phyloP scores from a whole-genome alignment of 2,797 vertebrate genomes.

The Cryptoprocta ferox region DNA sequence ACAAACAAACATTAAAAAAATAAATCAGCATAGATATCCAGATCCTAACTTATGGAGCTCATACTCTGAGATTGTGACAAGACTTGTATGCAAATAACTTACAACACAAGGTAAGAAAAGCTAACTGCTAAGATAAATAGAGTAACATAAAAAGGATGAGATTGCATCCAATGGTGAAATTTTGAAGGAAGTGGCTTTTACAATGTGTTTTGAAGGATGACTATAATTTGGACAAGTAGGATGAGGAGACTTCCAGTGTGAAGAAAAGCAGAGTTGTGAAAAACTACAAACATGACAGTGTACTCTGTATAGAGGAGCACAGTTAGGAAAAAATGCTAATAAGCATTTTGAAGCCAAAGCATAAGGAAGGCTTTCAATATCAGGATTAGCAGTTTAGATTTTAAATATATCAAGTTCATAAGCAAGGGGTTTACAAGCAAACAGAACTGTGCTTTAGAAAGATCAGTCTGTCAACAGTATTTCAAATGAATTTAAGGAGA shows the following conservation, averaged over 20 bases:
- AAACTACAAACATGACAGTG: not conserved
- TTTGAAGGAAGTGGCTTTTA: not conserved
- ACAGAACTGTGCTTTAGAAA: conserved; percentile 21
- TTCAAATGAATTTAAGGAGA: conserved; percentile 8
- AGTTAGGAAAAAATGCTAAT: conserved; percentile 20
- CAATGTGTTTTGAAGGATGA: not conserved
- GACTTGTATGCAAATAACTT: not conserved
- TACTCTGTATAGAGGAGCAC: not conserved
- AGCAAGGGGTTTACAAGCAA: conserved; percentile 9
- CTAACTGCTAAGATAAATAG: not conserved
- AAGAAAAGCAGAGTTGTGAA: conserved; percentile 17
- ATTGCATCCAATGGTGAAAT: not conserved
- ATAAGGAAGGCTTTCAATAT: not conserved
- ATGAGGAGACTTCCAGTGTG: not conserved
- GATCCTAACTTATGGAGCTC: not conserved
- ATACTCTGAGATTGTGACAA: not conserved
- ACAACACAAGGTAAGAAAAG: conserved; percentile 39
- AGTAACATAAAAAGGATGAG: not conserved
- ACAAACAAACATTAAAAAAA: too few species aligned
- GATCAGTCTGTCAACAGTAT: not conserved
- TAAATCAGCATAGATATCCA: not conserved
- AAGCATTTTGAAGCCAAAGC: conserved; percentile 13
- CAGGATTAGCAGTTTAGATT: not conserved
- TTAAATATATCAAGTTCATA: conserved; percentile 2
- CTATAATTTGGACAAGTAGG: not conserved